These are phyloP conservation scores for Petrocephalus zakoni DNA, from an alignment of 2,113 vertebrate species.

Conservation along the genomic window DNA sequence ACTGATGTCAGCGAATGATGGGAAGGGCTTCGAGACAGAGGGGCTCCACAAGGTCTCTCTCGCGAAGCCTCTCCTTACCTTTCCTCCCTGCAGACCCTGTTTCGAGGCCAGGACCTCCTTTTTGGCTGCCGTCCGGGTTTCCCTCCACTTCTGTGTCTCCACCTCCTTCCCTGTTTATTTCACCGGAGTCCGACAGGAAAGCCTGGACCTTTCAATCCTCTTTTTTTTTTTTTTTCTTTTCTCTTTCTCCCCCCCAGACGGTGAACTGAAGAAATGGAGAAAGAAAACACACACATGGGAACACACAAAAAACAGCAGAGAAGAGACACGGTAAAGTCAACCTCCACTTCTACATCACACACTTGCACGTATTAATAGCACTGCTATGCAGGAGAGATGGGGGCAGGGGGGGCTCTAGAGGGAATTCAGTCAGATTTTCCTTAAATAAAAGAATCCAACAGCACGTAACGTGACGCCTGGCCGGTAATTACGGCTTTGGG, in stretches of 20 bases:
- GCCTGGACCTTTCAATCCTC: background rate
- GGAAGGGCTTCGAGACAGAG: background rate
- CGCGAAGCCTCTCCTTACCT: background rate
- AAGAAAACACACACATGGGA: background rate
- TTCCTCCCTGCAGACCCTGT: background rate
- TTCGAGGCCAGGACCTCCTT: background rate
- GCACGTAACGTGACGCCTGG: slow-evolving; percentile 11
- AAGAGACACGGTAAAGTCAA: background rate
- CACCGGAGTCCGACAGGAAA: background rate
- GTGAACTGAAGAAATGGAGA: background rate
- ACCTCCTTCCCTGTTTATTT: slow-evolving; percentile 25
- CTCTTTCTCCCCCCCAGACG: no score
- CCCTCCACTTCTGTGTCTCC: slow-evolving; percentile 11
- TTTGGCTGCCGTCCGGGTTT: background rate
- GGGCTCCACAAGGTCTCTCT: background rate
- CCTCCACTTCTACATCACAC: background rate
- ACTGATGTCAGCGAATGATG: background rate
- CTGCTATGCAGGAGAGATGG: background rate
- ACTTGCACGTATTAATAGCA: background rate
- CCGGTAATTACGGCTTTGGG: slow-evolving; percentile 15
- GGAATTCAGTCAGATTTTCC: slow-evolving; percentile 33
- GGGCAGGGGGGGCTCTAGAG: background rate
- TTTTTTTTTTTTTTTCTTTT: background rate
- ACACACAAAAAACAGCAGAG: background rate
- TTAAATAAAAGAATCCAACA: slow-evolving; percentile 15